Conservation (phyloP, 2,888 invertebrate genomes). For the Enchytraeus crypticus region DNA sequence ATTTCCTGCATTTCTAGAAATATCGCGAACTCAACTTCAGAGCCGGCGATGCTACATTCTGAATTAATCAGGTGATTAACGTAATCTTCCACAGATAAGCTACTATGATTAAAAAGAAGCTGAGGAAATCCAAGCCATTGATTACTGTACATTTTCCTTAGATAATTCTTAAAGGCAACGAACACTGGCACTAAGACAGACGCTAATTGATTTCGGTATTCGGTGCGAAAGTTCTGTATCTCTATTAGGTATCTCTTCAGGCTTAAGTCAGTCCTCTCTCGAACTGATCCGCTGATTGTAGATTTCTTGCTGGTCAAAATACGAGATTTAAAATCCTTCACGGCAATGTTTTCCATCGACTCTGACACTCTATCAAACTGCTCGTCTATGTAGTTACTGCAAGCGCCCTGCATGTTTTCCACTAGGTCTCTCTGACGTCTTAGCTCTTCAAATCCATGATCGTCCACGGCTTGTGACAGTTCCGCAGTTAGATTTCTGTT, state of each 20-base stretch:
- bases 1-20: conserved; percentile 27
- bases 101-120: conserved; percentile 21
- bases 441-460: conserved; percentile 17
- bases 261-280: conserved; percentile 6
- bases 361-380: conserved; percentile 21
- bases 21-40: conserved; percentile 21
- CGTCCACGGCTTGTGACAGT: conserved; percentile 6
- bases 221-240: conserved; percentile 10
- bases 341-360: conserved; percentile 22
- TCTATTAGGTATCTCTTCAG: conserved; percentile 11
- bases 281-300: conserved; percentile 19
- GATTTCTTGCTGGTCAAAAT: conserved; percentile 1
- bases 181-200: conserved; percentile 11
- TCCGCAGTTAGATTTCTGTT: conserved; percentile 11
- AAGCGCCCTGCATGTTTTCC: conserved; percentile 24
- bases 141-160: conserved; percentile 33
- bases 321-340: conserved; percentile 14
- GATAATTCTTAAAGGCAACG: conserved; percentile 30
- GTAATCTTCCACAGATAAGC: background rate
- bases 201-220: conserved; percentile 10
- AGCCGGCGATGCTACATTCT: conserved; percentile 13
- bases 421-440: conserved; percentile 22
- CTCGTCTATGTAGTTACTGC: conserved; percentile 27
- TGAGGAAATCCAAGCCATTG: conserved; percentile 39
- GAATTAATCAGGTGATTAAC: background rate